Evolutionary conservation across 2,797 vertebrate species (phyloP).

Genomic region (Margarornis squamiger): DNA sequence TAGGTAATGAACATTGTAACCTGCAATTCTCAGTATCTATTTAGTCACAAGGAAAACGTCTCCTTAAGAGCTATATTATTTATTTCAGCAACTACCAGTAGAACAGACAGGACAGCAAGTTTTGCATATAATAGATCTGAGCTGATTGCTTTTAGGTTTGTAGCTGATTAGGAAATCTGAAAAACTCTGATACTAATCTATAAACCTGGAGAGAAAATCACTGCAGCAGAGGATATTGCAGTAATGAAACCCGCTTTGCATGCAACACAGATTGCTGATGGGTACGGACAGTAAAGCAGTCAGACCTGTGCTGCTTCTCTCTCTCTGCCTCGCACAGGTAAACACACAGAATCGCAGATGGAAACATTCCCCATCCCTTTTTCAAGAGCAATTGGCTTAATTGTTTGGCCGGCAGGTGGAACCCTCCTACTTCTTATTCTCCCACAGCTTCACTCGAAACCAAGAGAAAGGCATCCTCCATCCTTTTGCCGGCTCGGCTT

Average conservation of each 20-base stretch:
- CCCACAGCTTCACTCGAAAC: accelerated
- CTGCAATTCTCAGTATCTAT: not conserved
- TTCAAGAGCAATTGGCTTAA: not conserved
- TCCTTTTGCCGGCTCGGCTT: accelerated
- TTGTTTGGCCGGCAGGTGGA: slow-evolving; percentile 68
- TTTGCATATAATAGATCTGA: not conserved
- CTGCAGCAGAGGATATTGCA: not conserved
- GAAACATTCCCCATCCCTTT: not conserved
- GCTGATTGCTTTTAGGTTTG: not conserved
- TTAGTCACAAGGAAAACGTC: not conserved
- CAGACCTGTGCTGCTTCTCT: not conserved
- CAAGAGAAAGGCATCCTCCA: accelerated
- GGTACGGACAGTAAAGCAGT: not conserved
- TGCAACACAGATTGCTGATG: accelerated
- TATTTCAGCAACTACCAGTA: not conserved
- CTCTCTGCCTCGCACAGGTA: not conserved
- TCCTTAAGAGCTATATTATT: not conserved
- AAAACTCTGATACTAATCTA: not conserved
- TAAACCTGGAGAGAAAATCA: not conserved
- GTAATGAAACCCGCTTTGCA: not conserved
- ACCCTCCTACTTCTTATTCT: slow-evolving; percentile 34
- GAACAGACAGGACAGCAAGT: not conserved
- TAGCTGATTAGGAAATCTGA: not conserved
- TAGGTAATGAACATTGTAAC: not conserved
- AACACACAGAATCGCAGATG: accelerated